phyloP scores from a whole-genome alignment of 2,888 invertebrate species.

The Drosophila siamana region DNA sequence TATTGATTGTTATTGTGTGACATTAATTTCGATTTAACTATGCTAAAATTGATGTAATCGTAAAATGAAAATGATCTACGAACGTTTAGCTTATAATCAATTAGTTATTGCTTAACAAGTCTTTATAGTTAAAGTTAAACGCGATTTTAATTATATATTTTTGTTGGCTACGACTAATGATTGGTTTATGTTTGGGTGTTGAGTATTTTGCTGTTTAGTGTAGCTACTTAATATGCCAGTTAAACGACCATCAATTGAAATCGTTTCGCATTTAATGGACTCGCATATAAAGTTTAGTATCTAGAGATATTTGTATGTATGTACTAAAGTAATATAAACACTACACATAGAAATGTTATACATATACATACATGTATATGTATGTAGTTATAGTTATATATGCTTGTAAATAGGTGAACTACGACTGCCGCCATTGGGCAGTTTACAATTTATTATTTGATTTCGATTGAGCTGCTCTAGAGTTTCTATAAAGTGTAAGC shows the following conservation, averaged over 20 bases:
- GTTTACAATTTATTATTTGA: constrained; percentile 65
- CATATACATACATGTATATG: constrained; percentile 1
- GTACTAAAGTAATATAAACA: constrained; percentile 9
- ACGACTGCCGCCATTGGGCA: constrained; percentile 61
- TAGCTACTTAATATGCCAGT: constrained; percentile 19
- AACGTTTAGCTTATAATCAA: constrained; percentile 39
- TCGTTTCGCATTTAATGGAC: constrained; percentile 14
- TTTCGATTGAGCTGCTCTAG: constrained; percentile 46
- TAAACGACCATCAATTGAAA: constrained; percentile 6
- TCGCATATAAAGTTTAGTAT: constrained; percentile 19
- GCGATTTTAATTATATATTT: neutral
- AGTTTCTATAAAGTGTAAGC: constrained; percentile 46
- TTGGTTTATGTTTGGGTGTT: constrained; percentile 2
- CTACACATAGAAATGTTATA: constrained; percentile 44
- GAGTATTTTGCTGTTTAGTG: constrained; percentile 7
- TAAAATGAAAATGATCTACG: constrained; percentile 26
- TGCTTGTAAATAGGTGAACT: constrained; percentile 36
- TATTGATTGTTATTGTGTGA: constrained; percentile 4
- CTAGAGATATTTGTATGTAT: constrained; percentile 15
- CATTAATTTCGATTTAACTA: constrained; percentile 21
- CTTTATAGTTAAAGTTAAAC: constrained; percentile 4
- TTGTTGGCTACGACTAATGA: constrained; percentile 33
- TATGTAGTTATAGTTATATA: constrained; percentile 1
- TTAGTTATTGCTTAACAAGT: constrained; percentile 15
- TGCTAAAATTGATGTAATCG: constrained; percentile 9